Percentiles rank a stretch among this genome's conserved stretches.
Evolutionary conservation across 2,888 invertebrate species (phyloP).

Genomic region (Temnothorax unifasciatus): DNA sequence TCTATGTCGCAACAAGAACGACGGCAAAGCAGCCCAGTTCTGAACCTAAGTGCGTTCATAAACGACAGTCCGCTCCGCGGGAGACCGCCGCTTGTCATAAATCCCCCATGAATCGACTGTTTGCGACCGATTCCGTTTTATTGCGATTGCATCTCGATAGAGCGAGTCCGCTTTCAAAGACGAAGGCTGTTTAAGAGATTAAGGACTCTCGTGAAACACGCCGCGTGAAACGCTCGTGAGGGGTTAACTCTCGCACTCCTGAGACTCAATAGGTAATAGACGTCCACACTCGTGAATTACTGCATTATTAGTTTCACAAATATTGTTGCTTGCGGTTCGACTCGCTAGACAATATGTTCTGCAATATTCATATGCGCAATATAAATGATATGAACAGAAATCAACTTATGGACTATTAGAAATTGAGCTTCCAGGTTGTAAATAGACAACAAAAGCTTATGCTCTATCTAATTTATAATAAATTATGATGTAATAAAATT

Average conservation of each 20-base stretch:
- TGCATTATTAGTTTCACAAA: slow-evolving; percentile 36
- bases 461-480: background rate
- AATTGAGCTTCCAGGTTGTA: background rate
- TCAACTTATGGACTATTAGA: background rate
- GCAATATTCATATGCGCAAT: background rate
- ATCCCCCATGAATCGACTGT: slow-evolving; percentile 33
- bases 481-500: background rate
- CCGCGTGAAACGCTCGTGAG: slow-evolving; percentile 16
- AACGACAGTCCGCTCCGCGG: slow-evolving; percentile 34
- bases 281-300: slow-evolving; percentile 27
- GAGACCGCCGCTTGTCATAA: slow-evolving; percentile 36
- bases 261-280: slow-evolving; percentile 39
- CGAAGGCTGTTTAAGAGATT: slow-evolving; percentile 43
- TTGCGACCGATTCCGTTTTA: slow-evolving; percentile 48
- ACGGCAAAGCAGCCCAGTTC: slow-evolving; percentile 17
- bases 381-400: background rate
- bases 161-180: slow-evolving; percentile 40
- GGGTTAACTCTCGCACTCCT: slow-evolving; percentile 32
- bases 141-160: slow-evolving; percentile 35
- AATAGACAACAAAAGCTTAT: background rate
- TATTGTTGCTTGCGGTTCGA: background rate
- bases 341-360: background rate
- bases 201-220: slow-evolving; percentile 32
- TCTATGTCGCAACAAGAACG: slow-evolving; percentile 67
- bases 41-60: slow-evolving; percentile 33